These are phyloP conservation scores for Abscondita cerata DNA, from an alignment of 2,888 invertebrate species.

Conservation along the genomic window DNA sequence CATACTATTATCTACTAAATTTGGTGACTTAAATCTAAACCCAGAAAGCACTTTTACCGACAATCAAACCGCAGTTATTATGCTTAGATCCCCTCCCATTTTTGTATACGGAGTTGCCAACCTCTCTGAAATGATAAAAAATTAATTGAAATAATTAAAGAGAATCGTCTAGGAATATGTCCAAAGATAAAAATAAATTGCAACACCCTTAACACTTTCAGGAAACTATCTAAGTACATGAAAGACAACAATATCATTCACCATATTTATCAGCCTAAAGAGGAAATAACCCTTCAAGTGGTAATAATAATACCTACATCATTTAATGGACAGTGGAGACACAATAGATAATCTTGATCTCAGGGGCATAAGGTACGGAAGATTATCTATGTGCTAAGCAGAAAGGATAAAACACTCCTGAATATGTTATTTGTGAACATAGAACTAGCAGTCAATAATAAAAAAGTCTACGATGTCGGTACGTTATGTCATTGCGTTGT, in stretches of 20 bases:
- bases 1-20: background rate
- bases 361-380: background rate
- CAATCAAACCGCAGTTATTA: background rate
- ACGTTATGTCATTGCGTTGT: background rate
- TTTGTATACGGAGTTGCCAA: background rate
- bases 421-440: background rate
- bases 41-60: background rate
- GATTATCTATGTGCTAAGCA: background rate
- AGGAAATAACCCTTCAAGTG: background rate
- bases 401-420: background rate
- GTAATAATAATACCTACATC: background rate
- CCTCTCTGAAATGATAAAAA: background rate
- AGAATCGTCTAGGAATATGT: background rate
- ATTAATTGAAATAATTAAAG: background rate
- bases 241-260: no score
- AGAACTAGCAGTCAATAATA: background rate
- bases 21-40: background rate
- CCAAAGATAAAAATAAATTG: background rate
- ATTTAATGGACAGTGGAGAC: background rate
- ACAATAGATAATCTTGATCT: background rate
- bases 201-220: background rate
- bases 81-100: background rate
- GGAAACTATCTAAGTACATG: background rate
- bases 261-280: background rate
- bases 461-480: background rate